phyloP scores from a whole-genome alignment of 2,113 vertebrate species.

The Ceuthmochares aereus region DNA sequence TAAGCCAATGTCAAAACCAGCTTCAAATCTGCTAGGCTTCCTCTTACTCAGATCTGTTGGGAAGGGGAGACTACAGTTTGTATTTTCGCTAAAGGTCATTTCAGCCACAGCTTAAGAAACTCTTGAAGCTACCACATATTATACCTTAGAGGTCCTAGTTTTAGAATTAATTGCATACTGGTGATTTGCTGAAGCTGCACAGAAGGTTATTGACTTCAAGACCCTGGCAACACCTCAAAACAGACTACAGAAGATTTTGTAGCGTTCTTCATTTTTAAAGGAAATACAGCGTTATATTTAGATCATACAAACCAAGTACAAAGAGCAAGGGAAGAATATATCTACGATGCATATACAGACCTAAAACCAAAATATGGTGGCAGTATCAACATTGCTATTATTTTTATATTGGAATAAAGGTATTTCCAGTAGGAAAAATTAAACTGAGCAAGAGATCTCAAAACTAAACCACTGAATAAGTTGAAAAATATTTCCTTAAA shows the following conservation, averaged over 20 bases:
- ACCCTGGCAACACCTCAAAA: neutral
- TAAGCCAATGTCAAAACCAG: neutral
- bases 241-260: neutral
- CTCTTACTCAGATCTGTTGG: neutral
- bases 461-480: neutral
- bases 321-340: neutral
- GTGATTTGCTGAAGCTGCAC: neutral
- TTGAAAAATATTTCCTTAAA: neutral
- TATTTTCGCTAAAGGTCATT: neutral
- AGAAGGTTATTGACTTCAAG: neutral
- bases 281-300: neutral
- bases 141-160: neutral
- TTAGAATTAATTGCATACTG: neutral
- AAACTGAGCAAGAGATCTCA: neutral
- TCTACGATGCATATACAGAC: neutral
- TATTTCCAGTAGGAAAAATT: constrained; percentile 8
- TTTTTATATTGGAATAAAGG: neutral
- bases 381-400: neutral
- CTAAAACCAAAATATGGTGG: neutral
- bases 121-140: neutral
- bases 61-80: neutral
- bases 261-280: neutral
- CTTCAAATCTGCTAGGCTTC: neutral
- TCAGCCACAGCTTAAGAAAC: neutral
- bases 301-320: neutral